These are phyloP conservation scores for Malurus cyaneus DNA, from an alignment of 2,113 vertebrate genomes.

Conservation along the genomic window DNA sequence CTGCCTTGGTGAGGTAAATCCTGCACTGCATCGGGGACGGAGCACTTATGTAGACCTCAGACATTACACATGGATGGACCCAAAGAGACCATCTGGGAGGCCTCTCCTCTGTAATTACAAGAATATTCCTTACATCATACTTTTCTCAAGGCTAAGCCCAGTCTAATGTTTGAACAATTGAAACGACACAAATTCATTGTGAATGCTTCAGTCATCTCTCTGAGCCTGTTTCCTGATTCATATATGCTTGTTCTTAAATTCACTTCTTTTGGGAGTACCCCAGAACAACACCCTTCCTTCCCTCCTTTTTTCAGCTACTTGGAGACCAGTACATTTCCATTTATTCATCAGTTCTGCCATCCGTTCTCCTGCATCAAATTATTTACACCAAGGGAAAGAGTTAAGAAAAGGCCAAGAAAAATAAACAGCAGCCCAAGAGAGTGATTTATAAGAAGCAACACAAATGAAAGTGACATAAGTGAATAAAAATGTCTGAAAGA, in stretches of 20 bases:
- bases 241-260: background rate
- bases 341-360: slow-evolving; percentile 40
- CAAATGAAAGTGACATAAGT: slow-evolving; percentile 25
- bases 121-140: background rate
- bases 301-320: background rate
- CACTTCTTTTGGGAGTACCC: slow-evolving; percentile 8
- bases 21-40: background rate
- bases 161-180: background rate
- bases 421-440: slow-evolving; percentile 15
- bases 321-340: slow-evolving; percentile 16
- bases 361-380: background rate
- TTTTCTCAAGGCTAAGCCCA: background rate
- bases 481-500: slow-evolving; percentile 20
- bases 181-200: background rate
- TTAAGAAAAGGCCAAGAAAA: slow-evolving; percentile 50
- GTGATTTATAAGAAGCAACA: background rate
- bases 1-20: slow-evolving; percentile 89
- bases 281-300: slow-evolving; percentile 50
- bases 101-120: background rate
- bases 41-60: background rate
- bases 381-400: slow-evolving; percentile 19
- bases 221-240: slow-evolving; percentile 6
- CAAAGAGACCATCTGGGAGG: background rate
- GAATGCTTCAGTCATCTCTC: background rate
- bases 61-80: background rate